phyloP scores from a whole-genome alignment of 64 coral and sea anemone species.

The Dendronephthya gigantea region DNA sequence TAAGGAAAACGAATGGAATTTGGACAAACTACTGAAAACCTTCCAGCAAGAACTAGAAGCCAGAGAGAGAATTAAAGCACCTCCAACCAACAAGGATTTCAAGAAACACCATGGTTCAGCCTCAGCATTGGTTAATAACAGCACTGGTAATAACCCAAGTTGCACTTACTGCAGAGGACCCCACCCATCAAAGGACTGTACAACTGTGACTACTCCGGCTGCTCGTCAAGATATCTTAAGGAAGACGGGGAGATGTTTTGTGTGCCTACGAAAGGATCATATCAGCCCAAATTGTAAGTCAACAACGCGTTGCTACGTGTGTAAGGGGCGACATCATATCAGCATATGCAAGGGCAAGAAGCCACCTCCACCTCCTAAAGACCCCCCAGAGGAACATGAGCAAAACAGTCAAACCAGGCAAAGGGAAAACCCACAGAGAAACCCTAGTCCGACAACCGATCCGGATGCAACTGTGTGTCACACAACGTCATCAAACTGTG shows the following conservation, averaged over 20 bases:
- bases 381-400: neutral
- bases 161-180: constrained; percentile 1
- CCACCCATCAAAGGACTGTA: neutral
- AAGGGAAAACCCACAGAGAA: neutral
- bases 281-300: constrained; percentile 7
- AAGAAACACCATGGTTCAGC: constrained; percentile 7
- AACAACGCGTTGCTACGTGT: neutral
- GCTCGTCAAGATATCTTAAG: constrained; percentile 5
- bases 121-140: neutral
- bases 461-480: neutral
- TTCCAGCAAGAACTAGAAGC: constrained; percentile 29
- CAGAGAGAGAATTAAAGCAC: constrained; percentile 15
- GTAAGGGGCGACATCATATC: neutral
- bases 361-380: neutral
- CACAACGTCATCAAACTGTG: neutral
- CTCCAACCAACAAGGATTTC: neutral
- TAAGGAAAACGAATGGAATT: constrained; percentile 12
- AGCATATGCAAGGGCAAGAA: neutral
- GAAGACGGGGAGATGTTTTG: neutral
- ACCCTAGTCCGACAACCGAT: neutral
- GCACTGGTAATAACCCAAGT: neutral
- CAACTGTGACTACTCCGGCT: neutral
- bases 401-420: neutral
- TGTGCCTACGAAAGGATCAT: constrained; percentile 12
- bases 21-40: neutral